Percentiles rank a stretch among this genome's conserved stretches.
Evolutionary conservation across 2,888 invertebrate genomes (phyloP).

Genomic region (Hypolimnas misippus): DNA sequence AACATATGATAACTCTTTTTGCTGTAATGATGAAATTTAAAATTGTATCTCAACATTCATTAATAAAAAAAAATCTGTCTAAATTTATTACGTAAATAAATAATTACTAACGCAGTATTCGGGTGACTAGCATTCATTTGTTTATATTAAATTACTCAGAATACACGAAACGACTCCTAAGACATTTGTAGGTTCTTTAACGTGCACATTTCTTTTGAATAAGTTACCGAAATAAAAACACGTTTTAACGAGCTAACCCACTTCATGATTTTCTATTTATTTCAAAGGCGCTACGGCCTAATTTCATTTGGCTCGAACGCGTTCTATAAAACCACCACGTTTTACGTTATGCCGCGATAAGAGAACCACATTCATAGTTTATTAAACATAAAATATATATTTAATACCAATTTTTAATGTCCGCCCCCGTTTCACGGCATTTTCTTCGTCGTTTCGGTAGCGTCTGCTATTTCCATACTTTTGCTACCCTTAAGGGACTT

Average conservation of each 20-base stretch:
- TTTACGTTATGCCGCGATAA: conserved; percentile 22
- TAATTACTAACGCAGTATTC: no score
- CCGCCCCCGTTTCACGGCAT: neutral
- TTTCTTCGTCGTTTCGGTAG: no score
- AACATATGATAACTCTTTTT: no score
- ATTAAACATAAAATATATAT: conserved; percentile 2
- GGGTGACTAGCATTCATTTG: no score
- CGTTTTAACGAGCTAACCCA: conserved; percentile 29
- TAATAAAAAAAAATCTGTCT: no score
- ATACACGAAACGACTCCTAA: neutral
- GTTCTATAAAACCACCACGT: conserved; percentile 19
- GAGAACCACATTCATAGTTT: conserved; percentile 21
- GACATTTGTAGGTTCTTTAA: neutral
- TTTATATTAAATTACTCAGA: no score
- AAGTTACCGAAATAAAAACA: conserved; percentile 22
- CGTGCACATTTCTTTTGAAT: neutral
- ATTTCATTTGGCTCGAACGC: conserved; percentile 20
- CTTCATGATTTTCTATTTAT: conserved; percentile 20
- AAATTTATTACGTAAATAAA: no score
- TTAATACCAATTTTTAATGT: neutral
- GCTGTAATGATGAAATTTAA: no score
- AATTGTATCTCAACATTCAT: no score
- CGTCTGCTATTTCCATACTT: no score
- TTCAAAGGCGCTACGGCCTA: conserved; percentile 26
- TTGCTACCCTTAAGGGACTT: no score